Base-by-base conservation (phyloP, 1,140 invertebrate genomes). In the Ectropis grisescens region DNA sequence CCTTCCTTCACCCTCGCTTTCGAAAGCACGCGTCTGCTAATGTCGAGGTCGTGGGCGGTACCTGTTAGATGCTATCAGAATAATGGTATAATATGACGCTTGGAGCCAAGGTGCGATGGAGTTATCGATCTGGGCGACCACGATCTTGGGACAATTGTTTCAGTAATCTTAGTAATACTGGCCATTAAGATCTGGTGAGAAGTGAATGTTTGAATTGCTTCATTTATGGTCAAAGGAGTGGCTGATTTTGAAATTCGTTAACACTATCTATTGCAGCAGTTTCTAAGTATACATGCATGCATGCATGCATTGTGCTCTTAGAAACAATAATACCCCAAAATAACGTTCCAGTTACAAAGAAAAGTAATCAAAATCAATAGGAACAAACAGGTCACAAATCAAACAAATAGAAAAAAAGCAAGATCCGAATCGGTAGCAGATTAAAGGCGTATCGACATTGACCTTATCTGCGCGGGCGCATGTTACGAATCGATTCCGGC, bases 391-490 rank as follows among this genome's bases (percentile, higher is more conserved):
- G 9, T 13, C n/a, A n/a, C 16, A 19, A 3, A 4, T 19, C 16
- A 19, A 14, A 30, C 19, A 13, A 29, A 35, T 9, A 31, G 1
- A 25, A 12, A 33, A 15, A 31, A 41, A 26, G 29, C 33, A 25
- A 41, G 43, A 40, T 33, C 31, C n/a, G 31, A 40, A 40, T 40
- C 37, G 31, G 37, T 33, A 40, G 37, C 37, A 33, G 37, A 40
- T 40, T 24, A 40, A 40, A 40, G 31, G 26, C 40, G 33, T 32
- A 37, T 43, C 41, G 41, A 37, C 46, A 48, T 48, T 48, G 46
- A 48, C 40, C 40, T 71, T 65, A 57, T 39, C 39, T 57, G 57
- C 55, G 59, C 61, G 47, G 57, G 50, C 58, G 64, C 60, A 58
- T 19, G 16, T 37, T 46, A 47, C 38, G 35, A 41, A 51, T 40